Evolutionary conservation across 2,888 invertebrate genomes (phyloP).

Genomic region (Cheilosia scutellata): DNA sequence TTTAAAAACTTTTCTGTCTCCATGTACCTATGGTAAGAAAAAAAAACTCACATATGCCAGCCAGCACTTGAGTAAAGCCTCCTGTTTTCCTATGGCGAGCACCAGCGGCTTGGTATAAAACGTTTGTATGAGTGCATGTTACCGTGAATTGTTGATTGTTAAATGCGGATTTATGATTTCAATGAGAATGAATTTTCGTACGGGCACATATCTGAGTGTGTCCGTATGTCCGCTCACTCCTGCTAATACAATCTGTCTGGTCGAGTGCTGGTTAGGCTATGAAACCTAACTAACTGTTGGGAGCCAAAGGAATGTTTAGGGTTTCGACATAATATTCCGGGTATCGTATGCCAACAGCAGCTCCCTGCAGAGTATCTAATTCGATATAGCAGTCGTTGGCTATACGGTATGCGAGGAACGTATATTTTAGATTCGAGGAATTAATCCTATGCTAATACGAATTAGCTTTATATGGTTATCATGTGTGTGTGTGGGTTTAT

Average conservation of each 20-base stretch:
- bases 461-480: constrained; percentile 55
- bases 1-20: constrained; percentile 58
- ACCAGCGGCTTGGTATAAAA: constrained; percentile 17
- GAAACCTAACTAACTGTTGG: constrained; percentile 55
- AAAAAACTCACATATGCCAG: constrained; percentile 10
- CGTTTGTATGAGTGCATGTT: constrained; percentile 75
- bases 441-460: constrained; percentile 72
- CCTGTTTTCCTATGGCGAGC: constrained; percentile 37
- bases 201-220: constrained; percentile 14
- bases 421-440: constrained; percentile 52
- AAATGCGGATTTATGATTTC: constrained; percentile 77
- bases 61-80: constrained; percentile 67
- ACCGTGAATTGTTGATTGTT: constrained; percentile 78
- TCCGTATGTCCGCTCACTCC: not conserved
- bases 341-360: constrained; percentile 55
- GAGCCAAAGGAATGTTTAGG: constrained; percentile 51
- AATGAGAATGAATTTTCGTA: constrained; percentile 69
- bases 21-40: constrained; percentile 5
- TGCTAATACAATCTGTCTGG: not conserved
- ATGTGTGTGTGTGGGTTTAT: not conserved
- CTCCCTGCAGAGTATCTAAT: constrained; percentile 56
- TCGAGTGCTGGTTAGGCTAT: constrained; percentile 33
- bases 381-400: constrained; percentile 54
- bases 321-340: constrained; percentile 53
- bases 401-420: constrained; percentile 3